A percentile compares a stretch with the other conserved stretches of the same genome.
Conservation (phyloP, 2,113 vertebrate species). For the Paradoxurus hermaphroditus region DNA sequence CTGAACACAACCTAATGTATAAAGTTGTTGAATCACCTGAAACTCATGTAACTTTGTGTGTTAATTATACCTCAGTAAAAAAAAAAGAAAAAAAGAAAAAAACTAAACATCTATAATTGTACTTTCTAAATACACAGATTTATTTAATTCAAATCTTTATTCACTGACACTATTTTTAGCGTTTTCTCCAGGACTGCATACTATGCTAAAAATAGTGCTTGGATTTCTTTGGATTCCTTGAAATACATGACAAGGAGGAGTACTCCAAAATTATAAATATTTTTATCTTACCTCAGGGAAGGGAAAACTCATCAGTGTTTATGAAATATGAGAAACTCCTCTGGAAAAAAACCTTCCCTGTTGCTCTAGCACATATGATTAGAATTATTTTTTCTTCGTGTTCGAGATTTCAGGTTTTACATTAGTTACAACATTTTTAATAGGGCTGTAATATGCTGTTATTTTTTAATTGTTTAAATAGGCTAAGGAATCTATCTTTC, state of each 20-base stretch:
- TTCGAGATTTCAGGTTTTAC: neutral
- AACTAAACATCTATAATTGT: neutral
- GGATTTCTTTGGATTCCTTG: constrained; percentile 15
- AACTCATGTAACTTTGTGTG: neutral
- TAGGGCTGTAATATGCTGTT: neutral
- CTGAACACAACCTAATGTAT: neutral
- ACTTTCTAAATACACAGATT: neutral
- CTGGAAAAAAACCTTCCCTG: neutral
- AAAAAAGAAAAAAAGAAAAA: neutral
- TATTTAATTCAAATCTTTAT: neutral
- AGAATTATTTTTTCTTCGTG: neutral
- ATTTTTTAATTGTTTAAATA: constrained; percentile 6
- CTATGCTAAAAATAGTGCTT: neutral
- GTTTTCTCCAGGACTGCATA: too few relatives aligned
- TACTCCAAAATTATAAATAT: constrained; percentile 21
- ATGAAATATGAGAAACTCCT: neutral
- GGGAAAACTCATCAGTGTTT: constrained; percentile 26
- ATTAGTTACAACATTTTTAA: constrained; percentile 18
- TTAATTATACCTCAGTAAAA: neutral
- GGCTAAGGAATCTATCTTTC: neutral
- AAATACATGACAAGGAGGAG: neutral
- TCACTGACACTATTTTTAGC: neutral
- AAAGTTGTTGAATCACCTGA: neutral
- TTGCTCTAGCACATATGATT: neutral
- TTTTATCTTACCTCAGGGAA: constrained; percentile 33